Conservation (phyloP, 2,797 vertebrate species). For the Etheostoma perlongum region DNA sequence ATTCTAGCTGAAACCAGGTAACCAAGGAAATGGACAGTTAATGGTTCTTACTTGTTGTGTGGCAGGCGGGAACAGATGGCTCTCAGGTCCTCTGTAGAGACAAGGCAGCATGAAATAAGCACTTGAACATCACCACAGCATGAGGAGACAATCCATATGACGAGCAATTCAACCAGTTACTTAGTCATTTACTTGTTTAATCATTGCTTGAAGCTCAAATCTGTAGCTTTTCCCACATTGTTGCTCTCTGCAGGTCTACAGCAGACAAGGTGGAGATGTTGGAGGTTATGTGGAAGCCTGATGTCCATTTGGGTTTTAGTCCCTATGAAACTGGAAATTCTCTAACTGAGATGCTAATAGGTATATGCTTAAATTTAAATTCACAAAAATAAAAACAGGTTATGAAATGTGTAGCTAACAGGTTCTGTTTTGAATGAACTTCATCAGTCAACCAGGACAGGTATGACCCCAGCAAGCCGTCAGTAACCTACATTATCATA, state of each 20-base stretch:
- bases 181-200: background rate
- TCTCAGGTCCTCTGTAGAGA: constrained; percentile 82
- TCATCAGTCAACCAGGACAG: background rate
- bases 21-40: background rate
- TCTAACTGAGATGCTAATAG: background rate
- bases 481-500: background rate
- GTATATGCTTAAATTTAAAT: background rate
- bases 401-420: background rate
- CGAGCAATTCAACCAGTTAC: background rate
- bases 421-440: background rate
- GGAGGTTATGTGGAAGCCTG: background rate
- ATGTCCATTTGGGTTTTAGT: background rate
- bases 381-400: background rate
- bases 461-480: background rate
- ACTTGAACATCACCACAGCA: background rate
- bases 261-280: background rate
- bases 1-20: background rate
- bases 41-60: constrained; percentile 85
- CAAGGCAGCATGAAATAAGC: constrained; percentile 31
- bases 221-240: background rate
- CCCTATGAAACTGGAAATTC: background rate
- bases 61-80: constrained; percentile 85
- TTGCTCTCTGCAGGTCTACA: background rate
- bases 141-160: background rate
- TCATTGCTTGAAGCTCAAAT: background rate